Evolutionary conservation across 2,888 invertebrate genomes (phyloP), one percentile per base, ranked within the genome.

Genomic region (Pseudanteris insignis): DNA sequence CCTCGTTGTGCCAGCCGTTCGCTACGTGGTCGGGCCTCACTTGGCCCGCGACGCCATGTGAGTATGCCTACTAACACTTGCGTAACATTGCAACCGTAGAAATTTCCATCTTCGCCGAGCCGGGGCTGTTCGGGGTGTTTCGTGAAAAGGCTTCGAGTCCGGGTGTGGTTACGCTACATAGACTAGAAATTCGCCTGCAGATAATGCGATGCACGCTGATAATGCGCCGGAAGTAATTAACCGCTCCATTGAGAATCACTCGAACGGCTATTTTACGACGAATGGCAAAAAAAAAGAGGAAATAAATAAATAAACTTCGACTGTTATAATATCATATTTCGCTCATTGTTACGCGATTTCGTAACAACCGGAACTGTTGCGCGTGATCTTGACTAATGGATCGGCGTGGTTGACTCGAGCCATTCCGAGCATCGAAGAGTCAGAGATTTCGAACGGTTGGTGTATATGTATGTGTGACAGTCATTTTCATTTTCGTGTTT

Each of bases 21-120:
- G 63, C 63, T 63, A 63, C 63, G 59, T 63, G 59, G 63, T 63
- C 63, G 54, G 59, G 54, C 59, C 63, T 58, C 63, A 63, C 63
- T 54, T 59, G 54, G 34, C 50, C 13, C 54, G 54, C 44, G 58
- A 58, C 63, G 58, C 63, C 63, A 70, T 66, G 70, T 70, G 69
- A 70, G 70, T 70, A 72, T 72, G 72, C 73, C 70, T 69, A 67
- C 60, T 21, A 53, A 60, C 69, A 68, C 58, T 67, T 63, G 71
- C 70, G 69, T 71, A 72, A 71, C 72, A 72, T 72, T 72, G 70
- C 70, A 71, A 66, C 66, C 64, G 61, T 65, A 65, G 63, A 67
- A 63, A 62, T 58, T 63, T 59, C 59, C 51, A 59, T 59, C 63
- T 63, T 59, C 46, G 43, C 58, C 50, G 40, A 63, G 50, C 63